Percentiles rank a stretch among this genome's conserved stretches.
These are phyloP conservation scores for Eurytoma californica DNA, from an alignment of 2,888 invertebrate species.

Conservation along the genomic window DNA sequence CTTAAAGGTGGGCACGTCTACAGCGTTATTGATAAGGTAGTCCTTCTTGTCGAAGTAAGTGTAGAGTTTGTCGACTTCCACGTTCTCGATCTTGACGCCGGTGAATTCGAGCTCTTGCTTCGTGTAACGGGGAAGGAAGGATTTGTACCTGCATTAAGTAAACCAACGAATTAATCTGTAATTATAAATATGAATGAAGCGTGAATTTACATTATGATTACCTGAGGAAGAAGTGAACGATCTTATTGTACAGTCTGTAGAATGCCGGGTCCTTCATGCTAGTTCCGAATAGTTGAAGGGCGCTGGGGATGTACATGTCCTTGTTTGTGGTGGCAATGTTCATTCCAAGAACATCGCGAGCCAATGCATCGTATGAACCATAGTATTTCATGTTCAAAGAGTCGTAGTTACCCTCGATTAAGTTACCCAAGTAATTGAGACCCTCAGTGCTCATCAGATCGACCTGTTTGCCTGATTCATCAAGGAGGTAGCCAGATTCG, in stretches of 20 bases:
- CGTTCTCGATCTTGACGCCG: slow-evolving; percentile 80
- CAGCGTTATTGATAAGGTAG: slow-evolving; percentile 80
- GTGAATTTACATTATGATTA: background rate
- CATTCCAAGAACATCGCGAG: slow-evolving; percentile 75
- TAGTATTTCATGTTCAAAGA: slow-evolving; percentile 75
- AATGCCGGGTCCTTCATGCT: slow-evolving; percentile 83
- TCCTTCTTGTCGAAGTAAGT: slow-evolving; percentile 85
- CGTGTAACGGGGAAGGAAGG: slow-evolving; percentile 78
- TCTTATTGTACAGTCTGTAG: slow-evolving; percentile 82
- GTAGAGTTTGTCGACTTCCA: slow-evolving; percentile 81
- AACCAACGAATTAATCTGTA: background rate
- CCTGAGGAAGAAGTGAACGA: slow-evolving; percentile 73
- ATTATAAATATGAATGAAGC: background rate
- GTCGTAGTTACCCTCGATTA: slow-evolving; percentile 77
- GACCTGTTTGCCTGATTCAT: slow-evolving; percentile 64
- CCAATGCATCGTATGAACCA: slow-evolving; percentile 78
- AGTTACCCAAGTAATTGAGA: slow-evolving; percentile 77
- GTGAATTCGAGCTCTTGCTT: slow-evolving; percentile 78
- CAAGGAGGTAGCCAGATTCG: slow-evolving; percentile 67
- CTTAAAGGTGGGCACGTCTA: slow-evolving; percentile 75
- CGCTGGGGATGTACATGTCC: slow-evolving; percentile 78
- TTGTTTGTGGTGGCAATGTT: slow-evolving; percentile 71
- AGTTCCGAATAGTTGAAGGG: slow-evolving; percentile 81
- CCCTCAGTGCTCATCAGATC: slow-evolving; percentile 74
- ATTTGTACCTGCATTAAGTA: slow-evolving; percentile 74